A percentile compares a stretch with the other conserved stretches of the same genome.
phyloP scores from a whole-genome alignment of 1,140 invertebrate genomes.

The Drosophila kepulauana region DNA sequence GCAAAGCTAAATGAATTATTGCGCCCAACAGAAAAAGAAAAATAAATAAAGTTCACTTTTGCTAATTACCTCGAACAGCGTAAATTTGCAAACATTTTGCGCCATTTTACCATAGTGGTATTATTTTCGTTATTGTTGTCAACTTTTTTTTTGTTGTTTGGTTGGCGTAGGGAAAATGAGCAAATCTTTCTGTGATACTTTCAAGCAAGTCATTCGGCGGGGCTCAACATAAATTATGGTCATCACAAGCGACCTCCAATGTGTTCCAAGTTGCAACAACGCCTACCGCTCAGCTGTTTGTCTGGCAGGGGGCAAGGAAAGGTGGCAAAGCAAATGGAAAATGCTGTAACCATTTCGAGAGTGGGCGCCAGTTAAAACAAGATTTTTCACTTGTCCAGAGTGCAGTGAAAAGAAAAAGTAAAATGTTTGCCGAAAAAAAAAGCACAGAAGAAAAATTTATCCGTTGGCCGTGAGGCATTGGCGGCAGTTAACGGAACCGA shows the following conservation, averaged over 20 bases:
- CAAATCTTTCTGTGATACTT: constrained; percentile 23
- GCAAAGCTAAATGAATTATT: constrained; percentile 7
- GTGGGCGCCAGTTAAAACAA: constrained; percentile 51
- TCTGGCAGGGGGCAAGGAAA: not conserved
- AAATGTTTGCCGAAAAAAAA: constrained; percentile 74
- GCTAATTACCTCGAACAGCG: constrained; percentile 58
- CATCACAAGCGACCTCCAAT: constrained; percentile 31
- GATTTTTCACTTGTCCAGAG: constrained; percentile 65
- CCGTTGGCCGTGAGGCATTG: constrained; percentile 17
- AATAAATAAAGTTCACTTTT: constrained; percentile 48
- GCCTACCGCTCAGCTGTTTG: constrained; percentile 23
- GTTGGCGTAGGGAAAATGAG: constrained; percentile 6
- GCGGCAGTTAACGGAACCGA: constrained; percentile 48
- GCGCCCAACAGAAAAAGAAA: not conserved
- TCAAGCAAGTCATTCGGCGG: constrained; percentile 29
- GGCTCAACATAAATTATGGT: constrained; percentile 30
- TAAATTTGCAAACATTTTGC: constrained; percentile 39
- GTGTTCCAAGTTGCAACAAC: constrained; percentile 36
- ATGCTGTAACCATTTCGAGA: constrained; percentile 29
- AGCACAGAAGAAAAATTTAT: constrained; percentile 45
- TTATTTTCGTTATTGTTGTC: constrained; percentile 60
- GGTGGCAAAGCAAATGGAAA: constrained; percentile 11
- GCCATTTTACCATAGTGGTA: constrained; percentile 54
- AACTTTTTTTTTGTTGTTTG: constrained; percentile 44
- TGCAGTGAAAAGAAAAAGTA: constrained; percentile 76